These are phyloP conservation scores for Mythimna ferrago DNA, from an alignment of 2,888 invertebrate genomes.

Conservation along the genomic window DNA sequence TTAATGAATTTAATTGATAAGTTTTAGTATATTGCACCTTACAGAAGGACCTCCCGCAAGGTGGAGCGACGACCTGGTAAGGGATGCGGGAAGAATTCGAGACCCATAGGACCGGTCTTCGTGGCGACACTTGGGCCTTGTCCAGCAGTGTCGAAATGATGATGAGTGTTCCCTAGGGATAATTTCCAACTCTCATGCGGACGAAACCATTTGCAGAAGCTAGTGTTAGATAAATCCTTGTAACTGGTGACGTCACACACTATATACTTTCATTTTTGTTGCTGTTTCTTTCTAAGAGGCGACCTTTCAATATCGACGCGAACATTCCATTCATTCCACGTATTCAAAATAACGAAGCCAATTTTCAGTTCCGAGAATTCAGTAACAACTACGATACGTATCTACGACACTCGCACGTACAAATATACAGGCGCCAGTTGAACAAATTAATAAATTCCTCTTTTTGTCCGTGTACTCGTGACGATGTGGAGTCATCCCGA, in stretches of 20 bases:
- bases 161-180: neutral
- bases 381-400: neutral
- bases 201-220: neutral
- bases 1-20: too few species aligned
- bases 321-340: neutral
- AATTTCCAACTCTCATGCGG: neutral
- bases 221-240: neutral
- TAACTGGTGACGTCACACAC: neutral
- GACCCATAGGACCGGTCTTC: too few species aligned
- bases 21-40: too few species aligned
- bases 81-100: too few species aligned
- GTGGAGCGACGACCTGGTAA: too few species aligned
- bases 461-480: slow-evolving; percentile 2
- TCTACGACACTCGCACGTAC: neutral
- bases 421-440: neutral
- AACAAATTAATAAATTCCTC: slow-evolving; percentile 4
- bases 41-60: too few species aligned
- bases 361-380: neutral
- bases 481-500: neutral
- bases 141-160: too few species aligned
- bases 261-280: neutral
- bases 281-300: neutral
- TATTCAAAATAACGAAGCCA: slow-evolving; percentile 1
- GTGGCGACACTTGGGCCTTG: too few species aligned
- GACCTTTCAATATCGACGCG: neutral